phyloP scores from a whole-genome alignment of 2,797 vertebrate species.

The Chloroceryle inda region DNA sequence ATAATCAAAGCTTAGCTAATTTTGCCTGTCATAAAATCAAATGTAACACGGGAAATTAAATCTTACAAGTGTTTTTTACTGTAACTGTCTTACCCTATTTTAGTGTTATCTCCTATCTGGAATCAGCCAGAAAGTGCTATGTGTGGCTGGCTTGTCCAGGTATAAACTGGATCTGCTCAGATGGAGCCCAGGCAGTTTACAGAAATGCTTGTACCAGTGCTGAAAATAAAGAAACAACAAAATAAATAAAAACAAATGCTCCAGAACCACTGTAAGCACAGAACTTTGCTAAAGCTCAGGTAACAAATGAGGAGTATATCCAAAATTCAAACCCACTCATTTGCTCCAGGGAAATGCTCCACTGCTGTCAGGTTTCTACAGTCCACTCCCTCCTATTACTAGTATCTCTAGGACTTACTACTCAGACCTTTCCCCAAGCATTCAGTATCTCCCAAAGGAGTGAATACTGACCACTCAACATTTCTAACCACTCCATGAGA shows the following conservation, averaged over 20 bases:
- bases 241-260: background rate
- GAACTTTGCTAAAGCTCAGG: background rate
- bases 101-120: background rate
- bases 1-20: background rate
- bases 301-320: background rate
- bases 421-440: background rate
- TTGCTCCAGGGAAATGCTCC: background rate
- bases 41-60: background rate
- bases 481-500: background rate
- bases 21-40: background rate
- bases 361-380: background rate
- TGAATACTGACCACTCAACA: background rate
- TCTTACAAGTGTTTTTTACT: background rate
- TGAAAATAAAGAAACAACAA: background rate
- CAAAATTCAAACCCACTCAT: background rate
- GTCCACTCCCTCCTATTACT: background rate
- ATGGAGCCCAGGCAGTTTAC: background rate
- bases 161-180: background rate
- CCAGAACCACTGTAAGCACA: background rate
- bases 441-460: background rate
- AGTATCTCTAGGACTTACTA: background rate
- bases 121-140: background rate
- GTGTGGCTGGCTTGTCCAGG: background rate
- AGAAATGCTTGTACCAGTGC: background rate
- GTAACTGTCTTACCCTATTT: background rate